Evolutionary conservation across 1,140 invertebrate species (phyloP).

Genomic region (Trichonephila clavata): DNA sequence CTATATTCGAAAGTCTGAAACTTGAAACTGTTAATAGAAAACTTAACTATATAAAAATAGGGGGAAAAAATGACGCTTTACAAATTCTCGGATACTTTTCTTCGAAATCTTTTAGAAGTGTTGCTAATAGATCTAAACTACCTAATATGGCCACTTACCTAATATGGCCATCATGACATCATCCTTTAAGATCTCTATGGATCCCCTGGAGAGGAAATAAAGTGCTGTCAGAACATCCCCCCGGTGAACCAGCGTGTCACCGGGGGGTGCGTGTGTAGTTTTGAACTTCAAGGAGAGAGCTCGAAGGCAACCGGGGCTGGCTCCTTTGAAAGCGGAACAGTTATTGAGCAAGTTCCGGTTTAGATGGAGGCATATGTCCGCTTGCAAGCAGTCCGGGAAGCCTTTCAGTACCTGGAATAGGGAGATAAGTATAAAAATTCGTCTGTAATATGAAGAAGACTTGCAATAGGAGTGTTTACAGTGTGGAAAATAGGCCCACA

Average conservation of each 20-base stretch:
- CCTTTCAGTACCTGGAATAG: slow-evolving; percentile 90
- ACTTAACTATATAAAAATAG: too few relatives aligned
- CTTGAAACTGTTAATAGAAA: too few relatives aligned
- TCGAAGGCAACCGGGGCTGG: slow-evolving; percentile 97
- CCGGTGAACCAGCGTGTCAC: slow-evolving; percentile 97
- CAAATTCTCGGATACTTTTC: too few relatives aligned
- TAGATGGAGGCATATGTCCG: slow-evolving; percentile 98
- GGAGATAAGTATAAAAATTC: too few relatives aligned
- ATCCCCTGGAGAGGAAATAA: slow-evolving; percentile 97
- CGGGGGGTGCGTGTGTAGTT: slow-evolving; percentile 98
- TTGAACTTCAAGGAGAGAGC: slow-evolving; percentile 94
- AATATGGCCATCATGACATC: slow-evolving; percentile 98
- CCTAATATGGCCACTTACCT: slow-evolving; percentile 85
- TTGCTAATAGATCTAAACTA: too few relatives aligned
- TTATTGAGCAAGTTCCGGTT: slow-evolving; percentile 97
- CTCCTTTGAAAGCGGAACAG: slow-evolving; percentile 96
- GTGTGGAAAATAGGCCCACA: too few relatives aligned
- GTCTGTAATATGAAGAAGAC: too few relatives aligned
- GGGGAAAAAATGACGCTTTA: too few relatives aligned
- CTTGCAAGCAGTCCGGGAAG: slow-evolving; percentile 98
- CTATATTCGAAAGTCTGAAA: too few relatives aligned
- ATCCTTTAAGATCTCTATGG: slow-evolving; percentile 98
- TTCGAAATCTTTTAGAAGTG: too few relatives aligned
- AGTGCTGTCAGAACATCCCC: slow-evolving; percentile 97
- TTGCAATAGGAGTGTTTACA: too few relatives aligned